Evolutionary conservation across 2,888 invertebrate species (phyloP), one percentile per base, ranked within the genome.

Genomic region (Piscicola geometra): DNA sequence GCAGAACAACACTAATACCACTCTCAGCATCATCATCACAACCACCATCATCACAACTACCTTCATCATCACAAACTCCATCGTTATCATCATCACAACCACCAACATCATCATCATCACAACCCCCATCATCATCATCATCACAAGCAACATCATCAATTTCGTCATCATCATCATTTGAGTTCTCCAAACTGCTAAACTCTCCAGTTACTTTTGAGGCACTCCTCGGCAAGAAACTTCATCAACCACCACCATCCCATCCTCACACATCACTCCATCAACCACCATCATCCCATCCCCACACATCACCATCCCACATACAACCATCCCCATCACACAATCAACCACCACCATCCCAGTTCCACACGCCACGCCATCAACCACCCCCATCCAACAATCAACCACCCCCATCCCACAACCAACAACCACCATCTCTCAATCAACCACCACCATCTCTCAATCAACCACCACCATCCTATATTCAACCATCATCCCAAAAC

Each of bases 161-260:
- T 5, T 9, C 28, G 9, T 64, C 41, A 33, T n/a, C 47, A 18
- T 25, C 5, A 1, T 25, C 52, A 50, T 41, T 52, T n/a, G 73
- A 73, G 35, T 73, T 73, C 64, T 64, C 64, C n/a, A 73, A 73
- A 30, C 35, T 73, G 18, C 36, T 73, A 5, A 73, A 73, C 30
- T 73, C 73, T 64, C 73, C 73, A n/a, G 73, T 73, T 9, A 64
- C 73, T 35, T 73, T 73, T 64, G 73, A 56, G 21, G 64, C 25
- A 0, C 56, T 73, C 36, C 35, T 56, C 2, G 35, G n/a, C 5
- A 35, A 32, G n/a, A 0, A 56, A 21, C 60, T 36, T 21, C 33
- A 33, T 12, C 41, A 41, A 41, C 41, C 41, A 33, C 67, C 18
- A 67, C 32, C 67, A 9, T 30, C 3, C 28, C 3, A 67, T 15